Evolutionary conservation across 2,113 vertebrate species (phyloP).

Genomic region (Corythornis cristatus): DNA sequence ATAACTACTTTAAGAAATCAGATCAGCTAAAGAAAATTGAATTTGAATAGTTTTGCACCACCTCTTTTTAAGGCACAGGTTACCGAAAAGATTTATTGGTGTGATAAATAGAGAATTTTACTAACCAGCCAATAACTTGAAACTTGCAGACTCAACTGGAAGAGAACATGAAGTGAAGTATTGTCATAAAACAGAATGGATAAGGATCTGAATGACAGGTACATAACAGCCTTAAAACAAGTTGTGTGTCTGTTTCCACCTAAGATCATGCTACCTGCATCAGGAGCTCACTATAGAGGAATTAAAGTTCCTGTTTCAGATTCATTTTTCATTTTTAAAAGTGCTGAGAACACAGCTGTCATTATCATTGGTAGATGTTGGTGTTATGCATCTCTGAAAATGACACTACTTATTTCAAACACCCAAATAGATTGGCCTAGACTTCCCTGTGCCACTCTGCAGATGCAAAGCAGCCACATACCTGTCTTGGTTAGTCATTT

Average conservation of each 20-base stretch:
- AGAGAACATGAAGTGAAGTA: neutral
- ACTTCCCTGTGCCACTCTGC: neutral
- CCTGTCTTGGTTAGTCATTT: neutral
- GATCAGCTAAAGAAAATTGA: neutral
- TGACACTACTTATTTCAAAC: slow-evolving; percentile 22
- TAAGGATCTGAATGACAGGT: neutral
- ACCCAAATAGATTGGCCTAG: neutral
- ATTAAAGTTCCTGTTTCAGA: neutral
- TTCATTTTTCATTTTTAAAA: neutral
- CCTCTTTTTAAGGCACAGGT: neutral
- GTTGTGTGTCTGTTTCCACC: neutral
- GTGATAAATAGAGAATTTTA: slow-evolving; percentile 9
- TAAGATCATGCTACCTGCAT: neutral
- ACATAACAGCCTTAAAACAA: neutral
- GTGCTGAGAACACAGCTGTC: neutral
- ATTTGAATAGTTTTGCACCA: neutral
- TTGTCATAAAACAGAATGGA: neutral
- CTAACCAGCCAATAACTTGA: slow-evolving; percentile 2
- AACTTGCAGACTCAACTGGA: slow-evolving; percentile 29
- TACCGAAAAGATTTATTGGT: neutral
- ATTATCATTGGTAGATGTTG: neutral
- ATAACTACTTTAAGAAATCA: slow-evolving; percentile 19
- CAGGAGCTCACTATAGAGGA: neutral
- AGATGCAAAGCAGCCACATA: neutral
- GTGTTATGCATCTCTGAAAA: slow-evolving; percentile 14